Percentiles rank a stretch among this genome's conserved stretches.
Conservation (phyloP, 2,113 vertebrate genomes). For the Amazona guildingii region DNA sequence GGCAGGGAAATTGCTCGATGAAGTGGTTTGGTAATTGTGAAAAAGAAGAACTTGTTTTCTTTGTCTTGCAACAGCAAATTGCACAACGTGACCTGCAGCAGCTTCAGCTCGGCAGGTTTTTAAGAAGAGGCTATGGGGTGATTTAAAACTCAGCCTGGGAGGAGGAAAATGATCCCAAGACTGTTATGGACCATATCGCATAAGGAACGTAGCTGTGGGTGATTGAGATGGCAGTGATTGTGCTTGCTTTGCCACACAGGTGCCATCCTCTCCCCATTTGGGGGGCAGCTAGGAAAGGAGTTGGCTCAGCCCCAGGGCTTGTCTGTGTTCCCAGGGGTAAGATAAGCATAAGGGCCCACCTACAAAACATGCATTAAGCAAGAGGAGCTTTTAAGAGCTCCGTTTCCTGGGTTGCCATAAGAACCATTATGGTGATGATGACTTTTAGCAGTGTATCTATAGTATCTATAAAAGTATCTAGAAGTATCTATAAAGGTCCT, state of each 20-base stretch:
- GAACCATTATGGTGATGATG: background rate
- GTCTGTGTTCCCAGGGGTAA: background rate
- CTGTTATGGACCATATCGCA: fast-evolving
- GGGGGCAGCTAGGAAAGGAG: background rate
- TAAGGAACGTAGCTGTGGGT: background rate
- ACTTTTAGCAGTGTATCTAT: background rate
- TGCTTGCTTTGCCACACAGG: background rate
- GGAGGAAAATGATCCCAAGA: background rate
- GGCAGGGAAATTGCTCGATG: slow-evolving; percentile 42
- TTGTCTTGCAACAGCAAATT: slow-evolving; percentile 53
- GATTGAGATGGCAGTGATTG: background rate
- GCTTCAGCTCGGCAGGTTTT: background rate
- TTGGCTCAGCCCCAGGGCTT: background rate
- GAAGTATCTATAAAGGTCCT: background rate
- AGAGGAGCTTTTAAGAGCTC: background rate
- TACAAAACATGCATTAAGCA: background rate
- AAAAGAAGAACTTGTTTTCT: slow-evolving; percentile 68
- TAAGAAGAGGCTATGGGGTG: background rate
- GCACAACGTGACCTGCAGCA: background rate
- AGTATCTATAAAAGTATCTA: too few relatives aligned
- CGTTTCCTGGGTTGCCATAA: background rate
- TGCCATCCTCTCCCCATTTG: background rate
- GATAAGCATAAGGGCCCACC: background rate
- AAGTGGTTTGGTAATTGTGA: slow-evolving; percentile 52
- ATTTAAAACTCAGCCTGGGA: background rate